A percentile compares a stretch with the other conserved stretches of the same genome.
Evolutionary conservation across 2,797 vertebrate species (phyloP).

Genomic region (Brachyalestes nurse): DNA sequence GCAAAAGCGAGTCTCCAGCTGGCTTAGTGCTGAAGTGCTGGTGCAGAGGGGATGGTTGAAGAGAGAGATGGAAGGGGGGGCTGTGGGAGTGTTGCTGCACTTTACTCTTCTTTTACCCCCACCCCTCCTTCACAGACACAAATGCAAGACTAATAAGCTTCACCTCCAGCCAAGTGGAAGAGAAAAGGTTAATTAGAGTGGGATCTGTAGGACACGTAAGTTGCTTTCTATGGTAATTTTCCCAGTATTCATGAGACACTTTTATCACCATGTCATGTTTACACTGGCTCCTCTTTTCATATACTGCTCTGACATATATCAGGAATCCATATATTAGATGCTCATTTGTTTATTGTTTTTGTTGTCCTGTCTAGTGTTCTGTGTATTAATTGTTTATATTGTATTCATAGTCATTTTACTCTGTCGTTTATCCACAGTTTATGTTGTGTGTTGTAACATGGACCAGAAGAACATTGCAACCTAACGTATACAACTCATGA

Average conservation of each 20-base stretch:
- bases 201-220: not conserved
- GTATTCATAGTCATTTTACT: no score
- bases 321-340: no score
- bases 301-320: no score
- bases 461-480: no score
- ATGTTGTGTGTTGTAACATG: no score
- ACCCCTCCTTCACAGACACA: conserved; percentile 29
- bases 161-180: conserved; percentile 31
- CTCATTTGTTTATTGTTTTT: no score
- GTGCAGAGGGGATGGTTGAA: conserved; percentile 42
- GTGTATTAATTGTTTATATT: no score
- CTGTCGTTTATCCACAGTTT: no score
- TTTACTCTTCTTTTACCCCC: conserved; percentile 32
- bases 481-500: no score
- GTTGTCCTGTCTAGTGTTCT: no score
- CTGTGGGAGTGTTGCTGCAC: conserved; percentile 21
- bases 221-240: not conserved
- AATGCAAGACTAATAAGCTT: conserved; percentile 48
- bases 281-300: no score
- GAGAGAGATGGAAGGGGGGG: conserved; percentile 42
- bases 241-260: not conserved
- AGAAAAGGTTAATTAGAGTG: conserved; percentile 22
- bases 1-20: conserved; percentile 37
- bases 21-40: conserved; percentile 42
- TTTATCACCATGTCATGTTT: no score